These are phyloP conservation scores for Champsocephalus esox DNA, from an alignment of 2,797 vertebrate genomes.

Conservation along the genomic window DNA sequence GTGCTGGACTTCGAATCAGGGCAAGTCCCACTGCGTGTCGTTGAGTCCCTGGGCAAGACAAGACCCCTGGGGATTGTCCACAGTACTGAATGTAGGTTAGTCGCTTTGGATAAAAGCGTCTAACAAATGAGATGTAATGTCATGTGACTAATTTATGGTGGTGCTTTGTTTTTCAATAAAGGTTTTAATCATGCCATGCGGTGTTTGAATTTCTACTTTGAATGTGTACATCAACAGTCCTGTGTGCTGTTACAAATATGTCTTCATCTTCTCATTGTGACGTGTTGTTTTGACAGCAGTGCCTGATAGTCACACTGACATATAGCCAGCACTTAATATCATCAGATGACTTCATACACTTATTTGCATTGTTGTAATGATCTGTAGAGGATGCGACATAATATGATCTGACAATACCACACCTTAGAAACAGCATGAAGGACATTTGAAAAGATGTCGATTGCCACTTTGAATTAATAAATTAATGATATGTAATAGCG, in stretches of 20 bases:
- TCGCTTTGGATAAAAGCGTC: too few species aligned
- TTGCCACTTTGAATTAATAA: not conserved
- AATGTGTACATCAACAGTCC: constrained; percentile 11
- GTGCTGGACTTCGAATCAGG: too few species aligned
- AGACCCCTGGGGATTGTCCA: too few species aligned
- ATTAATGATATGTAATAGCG: not conserved
- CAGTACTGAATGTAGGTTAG: too few species aligned
- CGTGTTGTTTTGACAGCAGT: not conserved
- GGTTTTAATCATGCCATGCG: not conserved
- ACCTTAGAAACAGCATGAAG: not conserved
- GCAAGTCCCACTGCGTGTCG: too few species aligned
- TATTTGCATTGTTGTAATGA: too few species aligned
- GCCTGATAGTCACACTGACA: not conserved
- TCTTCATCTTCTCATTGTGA: constrained; percentile 9
- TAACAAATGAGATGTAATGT: too few species aligned
- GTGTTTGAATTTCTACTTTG: constrained; percentile 7
- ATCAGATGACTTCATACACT: too few species aligned
- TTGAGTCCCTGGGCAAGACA: too few species aligned
- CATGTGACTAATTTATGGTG: not conserved
- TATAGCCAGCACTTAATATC: too few species aligned
- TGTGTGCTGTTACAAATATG: constrained; percentile 27
- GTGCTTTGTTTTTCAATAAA: not conserved
- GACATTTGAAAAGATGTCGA: not conserved
- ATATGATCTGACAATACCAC: not conserved
- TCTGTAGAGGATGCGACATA: too few species aligned